These are phyloP conservation scores for Allygus modestus DNA, from an alignment of 2,888 invertebrate genomes.

Conservation along the genomic window DNA sequence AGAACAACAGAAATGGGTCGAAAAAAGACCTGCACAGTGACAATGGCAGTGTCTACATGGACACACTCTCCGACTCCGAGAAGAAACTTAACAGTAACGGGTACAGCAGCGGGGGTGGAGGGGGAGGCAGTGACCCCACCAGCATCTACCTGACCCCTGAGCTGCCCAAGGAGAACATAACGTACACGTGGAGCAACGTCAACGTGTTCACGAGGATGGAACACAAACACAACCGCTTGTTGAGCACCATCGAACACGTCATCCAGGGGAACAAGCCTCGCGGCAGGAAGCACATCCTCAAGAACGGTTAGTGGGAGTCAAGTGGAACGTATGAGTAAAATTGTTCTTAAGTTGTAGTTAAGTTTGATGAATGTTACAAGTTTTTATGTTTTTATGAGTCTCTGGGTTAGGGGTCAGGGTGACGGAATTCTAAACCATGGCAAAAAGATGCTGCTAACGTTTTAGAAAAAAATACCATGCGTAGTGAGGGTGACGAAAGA, in stretches of 20 bases:
- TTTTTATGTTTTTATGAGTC: too few relatives aligned
- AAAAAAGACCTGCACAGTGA: background rate
- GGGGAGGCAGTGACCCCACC: background rate
- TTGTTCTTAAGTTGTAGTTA: too few relatives aligned
- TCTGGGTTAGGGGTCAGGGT: too few relatives aligned
- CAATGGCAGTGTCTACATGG: slow-evolving; percentile 40
- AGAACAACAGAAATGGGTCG: slow-evolving; percentile 39
- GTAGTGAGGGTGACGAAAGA: too few relatives aligned
- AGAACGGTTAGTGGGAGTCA: slow-evolving; percentile 79
- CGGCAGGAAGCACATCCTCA: slow-evolving; percentile 83
- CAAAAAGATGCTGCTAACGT: too few relatives aligned
- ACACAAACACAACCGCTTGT: slow-evolving; percentile 72
- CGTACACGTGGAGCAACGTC: slow-evolving; percentile 87
- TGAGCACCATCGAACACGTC: slow-evolving; percentile 57
- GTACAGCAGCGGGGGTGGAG: slow-evolving; percentile 19
- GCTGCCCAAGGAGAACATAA: slow-evolving; percentile 68
- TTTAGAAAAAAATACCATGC: too few relatives aligned
- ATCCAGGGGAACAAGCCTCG: slow-evolving; percentile 57
- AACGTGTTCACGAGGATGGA: slow-evolving; percentile 84
- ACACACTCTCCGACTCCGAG: slow-evolving; percentile 41
- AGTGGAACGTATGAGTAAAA: background rate
- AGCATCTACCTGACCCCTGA: background rate
- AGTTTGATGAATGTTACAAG: too few relatives aligned
- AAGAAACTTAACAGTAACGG: slow-evolving; percentile 36
- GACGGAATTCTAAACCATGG: too few relatives aligned